Evolutionary conservation across 2,797 vertebrate genomes (phyloP).

Genomic region (Ceryle rudis): DNA sequence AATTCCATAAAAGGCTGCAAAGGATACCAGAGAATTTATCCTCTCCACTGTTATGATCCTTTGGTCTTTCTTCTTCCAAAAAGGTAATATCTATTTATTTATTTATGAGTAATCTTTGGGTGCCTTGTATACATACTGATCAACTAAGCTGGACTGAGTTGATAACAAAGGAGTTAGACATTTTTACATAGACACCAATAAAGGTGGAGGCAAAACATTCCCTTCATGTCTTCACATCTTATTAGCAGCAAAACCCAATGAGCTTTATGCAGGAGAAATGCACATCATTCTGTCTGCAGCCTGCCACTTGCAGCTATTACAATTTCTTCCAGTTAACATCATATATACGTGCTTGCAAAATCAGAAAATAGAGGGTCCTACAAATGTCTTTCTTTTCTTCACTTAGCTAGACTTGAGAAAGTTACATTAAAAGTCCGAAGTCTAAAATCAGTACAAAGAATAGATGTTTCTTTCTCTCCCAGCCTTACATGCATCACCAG

Average conservation of each 20-base stretch:
- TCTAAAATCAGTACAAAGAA: background rate
- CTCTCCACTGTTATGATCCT: background rate
- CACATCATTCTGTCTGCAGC: background rate
- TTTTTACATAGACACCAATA: background rate
- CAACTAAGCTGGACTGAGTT: background rate
- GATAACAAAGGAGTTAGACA: background rate
- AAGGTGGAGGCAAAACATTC: background rate
- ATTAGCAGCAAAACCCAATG: background rate
- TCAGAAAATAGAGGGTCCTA: background rate
- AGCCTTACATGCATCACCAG: background rate
- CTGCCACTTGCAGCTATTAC: background rate
- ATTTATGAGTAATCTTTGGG: background rate
- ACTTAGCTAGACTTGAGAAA: background rate
- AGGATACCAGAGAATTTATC: background rate
- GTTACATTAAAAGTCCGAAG: background rate
- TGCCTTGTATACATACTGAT: background rate
- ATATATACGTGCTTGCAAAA: background rate
- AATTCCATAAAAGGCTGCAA: slow-evolving; percentile 43
- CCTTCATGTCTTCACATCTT: background rate
- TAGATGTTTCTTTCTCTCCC: background rate
- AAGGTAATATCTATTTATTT: background rate
- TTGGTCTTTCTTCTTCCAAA: background rate
- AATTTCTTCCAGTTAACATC: background rate
- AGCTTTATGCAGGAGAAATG: background rate
- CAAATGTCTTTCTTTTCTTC: background rate